Conservation (phyloP, 2,797 vertebrate genomes). For the Lerista edwardsae region DNA sequence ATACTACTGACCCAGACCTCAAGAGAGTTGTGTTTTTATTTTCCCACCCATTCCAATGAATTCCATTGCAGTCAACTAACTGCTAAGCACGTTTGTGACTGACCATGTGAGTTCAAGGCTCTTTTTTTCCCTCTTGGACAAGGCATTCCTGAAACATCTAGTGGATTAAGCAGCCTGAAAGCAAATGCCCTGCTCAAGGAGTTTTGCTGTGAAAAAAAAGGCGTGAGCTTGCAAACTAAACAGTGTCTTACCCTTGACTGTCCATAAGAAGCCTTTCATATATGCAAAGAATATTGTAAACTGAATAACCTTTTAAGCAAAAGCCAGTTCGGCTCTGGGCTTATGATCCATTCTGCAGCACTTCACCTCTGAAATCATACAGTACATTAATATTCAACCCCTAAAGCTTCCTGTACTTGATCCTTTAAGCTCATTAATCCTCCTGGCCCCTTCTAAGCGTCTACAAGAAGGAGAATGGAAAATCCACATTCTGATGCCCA, state of each 20-base stretch:
- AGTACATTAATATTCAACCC: conserved; percentile 46
- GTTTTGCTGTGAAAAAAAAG: not conserved
- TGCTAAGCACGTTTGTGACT: too few relatives aligned
- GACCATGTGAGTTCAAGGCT: too few relatives aligned
- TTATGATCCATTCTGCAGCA: not conserved
- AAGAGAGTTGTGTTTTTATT: not conserved
- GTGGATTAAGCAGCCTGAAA: not conserved
- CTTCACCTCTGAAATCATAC: conserved; percentile 38
- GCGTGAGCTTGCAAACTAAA: not conserved
- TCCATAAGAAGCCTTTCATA: not conserved
- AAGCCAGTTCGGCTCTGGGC: not conserved
- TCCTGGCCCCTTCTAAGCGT: not conserved
- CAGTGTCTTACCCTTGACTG: not conserved
- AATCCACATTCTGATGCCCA: not conserved
- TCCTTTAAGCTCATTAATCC: conserved; percentile 30
- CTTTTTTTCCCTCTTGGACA: not conserved
- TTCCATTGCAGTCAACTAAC: too few relatives aligned
- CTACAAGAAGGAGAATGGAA: not conserved
- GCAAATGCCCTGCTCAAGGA: not conserved
- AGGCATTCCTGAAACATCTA: not conserved
- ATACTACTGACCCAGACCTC: too few relatives aligned
- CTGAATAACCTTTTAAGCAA: not conserved
- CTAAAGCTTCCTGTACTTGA: conserved; percentile 6
- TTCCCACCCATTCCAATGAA: too few relatives aligned
- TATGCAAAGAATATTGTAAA: conserved; percentile 10